Conservation (phyloP, 2,797 vertebrate species). For the Ambastaia sidthimunki region DNA sequence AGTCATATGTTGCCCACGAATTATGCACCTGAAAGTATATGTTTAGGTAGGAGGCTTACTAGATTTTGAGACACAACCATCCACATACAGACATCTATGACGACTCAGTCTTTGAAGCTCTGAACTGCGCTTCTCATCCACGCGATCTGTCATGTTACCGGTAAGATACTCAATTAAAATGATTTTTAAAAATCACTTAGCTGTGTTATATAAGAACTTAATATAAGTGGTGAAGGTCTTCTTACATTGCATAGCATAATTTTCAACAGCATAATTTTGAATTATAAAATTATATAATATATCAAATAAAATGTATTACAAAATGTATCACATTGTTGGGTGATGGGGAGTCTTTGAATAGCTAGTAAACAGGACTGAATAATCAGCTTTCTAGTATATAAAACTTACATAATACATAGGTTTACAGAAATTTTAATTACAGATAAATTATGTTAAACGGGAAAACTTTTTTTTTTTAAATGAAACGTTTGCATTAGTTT, state of each 20-base stretch:
- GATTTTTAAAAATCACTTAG: background rate
- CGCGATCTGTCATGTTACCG: background rate
- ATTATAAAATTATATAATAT: background rate
- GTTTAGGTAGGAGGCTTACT: background rate
- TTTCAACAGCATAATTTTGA: background rate
- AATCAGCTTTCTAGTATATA: background rate
- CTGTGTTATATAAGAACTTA: background rate
- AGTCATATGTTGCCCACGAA: background rate
- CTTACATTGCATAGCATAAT: too few species aligned
- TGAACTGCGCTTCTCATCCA: background rate
- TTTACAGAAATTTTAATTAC: too few species aligned
- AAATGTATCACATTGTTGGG: too few species aligned
- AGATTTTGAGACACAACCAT: background rate
- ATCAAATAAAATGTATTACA: too few species aligned
- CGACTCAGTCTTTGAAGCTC: background rate
- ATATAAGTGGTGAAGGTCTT: background rate
- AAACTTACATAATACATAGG: too few species aligned
- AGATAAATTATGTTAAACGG: too few species aligned
- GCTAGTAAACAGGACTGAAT: background rate
- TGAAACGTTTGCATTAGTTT: too few species aligned
- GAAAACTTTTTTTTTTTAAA: too few species aligned
- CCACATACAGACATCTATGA: background rate
- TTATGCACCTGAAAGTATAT: background rate
- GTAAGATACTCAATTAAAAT: slow-evolving; percentile 5
- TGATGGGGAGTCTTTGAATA: too few species aligned